phyloP scores from a whole-genome alignment of 2,113 vertebrate species.

The Phaethornis superciliosus region DNA sequence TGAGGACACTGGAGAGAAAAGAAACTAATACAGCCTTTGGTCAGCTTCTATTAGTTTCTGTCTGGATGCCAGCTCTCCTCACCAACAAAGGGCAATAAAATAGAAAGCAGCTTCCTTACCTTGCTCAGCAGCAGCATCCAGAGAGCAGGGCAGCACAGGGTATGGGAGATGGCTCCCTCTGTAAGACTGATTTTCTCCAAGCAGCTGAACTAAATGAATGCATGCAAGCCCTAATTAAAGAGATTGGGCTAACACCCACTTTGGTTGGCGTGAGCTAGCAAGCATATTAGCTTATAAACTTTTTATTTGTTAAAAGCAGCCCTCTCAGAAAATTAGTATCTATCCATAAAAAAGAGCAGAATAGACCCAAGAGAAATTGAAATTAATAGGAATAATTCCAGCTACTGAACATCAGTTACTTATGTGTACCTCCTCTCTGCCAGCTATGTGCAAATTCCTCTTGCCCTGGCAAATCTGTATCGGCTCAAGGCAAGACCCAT shows the following conservation, averaged over 20 bases:
- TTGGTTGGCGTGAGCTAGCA: neutral
- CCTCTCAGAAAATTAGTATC: neutral
- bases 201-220: neutral
- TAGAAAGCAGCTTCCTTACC: neutral
- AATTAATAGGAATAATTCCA: neutral
- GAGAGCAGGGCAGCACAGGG: neutral
- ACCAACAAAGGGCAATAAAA: neutral
- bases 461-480: neutral
- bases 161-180: fast-evolving
- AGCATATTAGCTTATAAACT: neutral
- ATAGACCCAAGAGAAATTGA: neutral
- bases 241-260: neutral
- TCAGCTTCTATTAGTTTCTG: neutral
- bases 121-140: neutral
- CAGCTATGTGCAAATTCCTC: neutral
- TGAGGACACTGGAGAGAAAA: neutral
- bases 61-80: neutral
- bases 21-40: neutral
- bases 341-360: neutral
- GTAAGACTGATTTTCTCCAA: neutral
- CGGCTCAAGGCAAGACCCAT: neutral
- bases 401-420: neutral
- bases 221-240: neutral
- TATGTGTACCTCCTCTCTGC: neutral
- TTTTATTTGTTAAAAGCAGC: neutral